Evolutionary conservation across 2,113 vertebrate species (phyloP).

Genomic region (Ochotona princeps): DNA sequence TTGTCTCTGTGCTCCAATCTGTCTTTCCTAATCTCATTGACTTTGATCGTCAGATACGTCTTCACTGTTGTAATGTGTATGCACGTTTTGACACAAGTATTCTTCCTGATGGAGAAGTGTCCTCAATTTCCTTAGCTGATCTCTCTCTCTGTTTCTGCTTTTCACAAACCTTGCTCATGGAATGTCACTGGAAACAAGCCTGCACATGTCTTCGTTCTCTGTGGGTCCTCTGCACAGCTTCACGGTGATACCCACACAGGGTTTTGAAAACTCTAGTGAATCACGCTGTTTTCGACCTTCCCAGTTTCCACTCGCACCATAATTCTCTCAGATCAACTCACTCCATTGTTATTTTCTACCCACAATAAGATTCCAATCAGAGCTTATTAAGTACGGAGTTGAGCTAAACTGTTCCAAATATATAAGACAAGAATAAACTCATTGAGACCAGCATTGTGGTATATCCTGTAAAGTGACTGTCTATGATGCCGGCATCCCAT

Average conservation of each 20-base stretch:
- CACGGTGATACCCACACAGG: fast-evolving
- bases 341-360: background rate
- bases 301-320: background rate
- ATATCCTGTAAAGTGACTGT: too few relatives aligned
- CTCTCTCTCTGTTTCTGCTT: background rate
- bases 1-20: background rate
- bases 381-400: background rate
- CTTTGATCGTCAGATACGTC: too few relatives aligned
- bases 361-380: background rate
- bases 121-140: too few relatives aligned
- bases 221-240: background rate
- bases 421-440: background rate
- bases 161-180: too few relatives aligned
- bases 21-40: background rate
- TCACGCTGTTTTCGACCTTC: background rate
- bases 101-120: too few relatives aligned
- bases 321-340: background rate
- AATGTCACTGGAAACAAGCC: background rate
- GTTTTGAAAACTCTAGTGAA: background rate
- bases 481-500: too few relatives aligned
- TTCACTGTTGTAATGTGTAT: too few relatives aligned
- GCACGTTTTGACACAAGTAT: too few relatives aligned
- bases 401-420: background rate
- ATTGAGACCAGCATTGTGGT: too few relatives aligned
- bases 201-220: background rate